Conservation (phyloP, 92 coral and sea anemone genomes). For the Parazoanthus swiftii region DNA sequence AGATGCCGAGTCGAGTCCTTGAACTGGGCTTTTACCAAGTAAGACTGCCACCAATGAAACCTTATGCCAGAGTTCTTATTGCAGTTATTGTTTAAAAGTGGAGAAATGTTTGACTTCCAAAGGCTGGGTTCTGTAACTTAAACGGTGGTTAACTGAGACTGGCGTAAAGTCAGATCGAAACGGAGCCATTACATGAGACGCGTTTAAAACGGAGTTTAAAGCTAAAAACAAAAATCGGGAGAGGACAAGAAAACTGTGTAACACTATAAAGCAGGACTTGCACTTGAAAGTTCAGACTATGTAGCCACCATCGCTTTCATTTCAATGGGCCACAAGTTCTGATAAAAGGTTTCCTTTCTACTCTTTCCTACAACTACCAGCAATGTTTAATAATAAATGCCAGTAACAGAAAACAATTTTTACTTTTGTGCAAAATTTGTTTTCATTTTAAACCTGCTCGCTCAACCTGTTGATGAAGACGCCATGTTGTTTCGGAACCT, state of each 20-base stretch:
- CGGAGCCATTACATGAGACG: too few species aligned
- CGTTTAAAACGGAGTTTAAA: too few species aligned
- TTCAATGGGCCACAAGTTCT: not conserved
- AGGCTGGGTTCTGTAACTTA: too few species aligned
- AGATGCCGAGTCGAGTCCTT: too few species aligned
- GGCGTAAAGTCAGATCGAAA: too few species aligned
- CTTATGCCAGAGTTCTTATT: too few species aligned
- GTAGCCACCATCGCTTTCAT: not conserved
- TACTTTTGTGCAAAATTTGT: conserved; percentile 3
- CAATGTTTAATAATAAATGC: conserved; percentile 42
- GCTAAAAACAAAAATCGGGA: not conserved
- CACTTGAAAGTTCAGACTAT: not conserved
- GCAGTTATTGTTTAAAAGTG: too few species aligned
- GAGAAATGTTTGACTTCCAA: too few species aligned
- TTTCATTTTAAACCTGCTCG: conserved; percentile 25
- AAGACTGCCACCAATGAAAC: too few species aligned
- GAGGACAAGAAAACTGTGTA: not conserved
- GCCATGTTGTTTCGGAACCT: conserved; percentile 34
- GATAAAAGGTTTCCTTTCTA: not conserved
- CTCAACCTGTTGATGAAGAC: not conserved
- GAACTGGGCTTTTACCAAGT: too few species aligned
- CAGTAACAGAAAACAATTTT: not conserved
- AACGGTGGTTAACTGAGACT: too few species aligned
- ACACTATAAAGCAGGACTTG: not conserved
- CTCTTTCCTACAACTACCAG: conserved; percentile 20